Evolutionary conservation across 2,888 invertebrate species (phyloP), one percentile per base, ranked within the genome.

Genomic region (Ophion obscuratus): DNA sequence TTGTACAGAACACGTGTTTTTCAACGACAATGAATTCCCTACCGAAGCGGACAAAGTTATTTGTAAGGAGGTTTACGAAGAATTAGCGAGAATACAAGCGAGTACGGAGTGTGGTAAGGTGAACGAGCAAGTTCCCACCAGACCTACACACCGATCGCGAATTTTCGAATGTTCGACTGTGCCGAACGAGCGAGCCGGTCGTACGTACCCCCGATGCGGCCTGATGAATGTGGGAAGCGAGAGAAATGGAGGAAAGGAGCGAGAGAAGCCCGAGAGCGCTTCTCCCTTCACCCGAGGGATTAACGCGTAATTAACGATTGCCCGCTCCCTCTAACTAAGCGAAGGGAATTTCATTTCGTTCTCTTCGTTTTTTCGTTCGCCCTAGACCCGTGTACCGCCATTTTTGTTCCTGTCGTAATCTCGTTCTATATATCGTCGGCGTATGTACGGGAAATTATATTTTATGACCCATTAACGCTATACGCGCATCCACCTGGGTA

Each of bases 221-320:
- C 81, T 81, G 86, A 86, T 81, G 83, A 83, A 86, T 86, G 86
- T 86, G 86, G 83, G 79, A 83, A 86, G 67, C 81, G 81, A 81
- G 73, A 74, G 76, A 81, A 68, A 47, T 53, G 57, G 66, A 74
- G 61, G 62, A 59, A 68, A 20, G 68, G 75, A 70, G 53, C 17
- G 79, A 79, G 71, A 79, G 64, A 79, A 68, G 74, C 70, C 61
- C 78, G 84, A 71, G 83, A 64, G 68, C 68, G 83, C 83, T 83
- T 86, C 81, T 81, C 86, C 84, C 86, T 83, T 84, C 86, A 81
- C 84, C 86, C 83, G 77, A 81, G 86, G 83, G 86, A 86, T 86
- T 84, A 86, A 84, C 86, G 86, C 77, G 84, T 84, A 86, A 86
- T 86, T 86, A 86, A 86, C 86, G 86, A 84, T 86, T 78, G 83